Conservation (phyloP, 2,888 invertebrate genomes). For the Lamellibrachia columna region DNA sequence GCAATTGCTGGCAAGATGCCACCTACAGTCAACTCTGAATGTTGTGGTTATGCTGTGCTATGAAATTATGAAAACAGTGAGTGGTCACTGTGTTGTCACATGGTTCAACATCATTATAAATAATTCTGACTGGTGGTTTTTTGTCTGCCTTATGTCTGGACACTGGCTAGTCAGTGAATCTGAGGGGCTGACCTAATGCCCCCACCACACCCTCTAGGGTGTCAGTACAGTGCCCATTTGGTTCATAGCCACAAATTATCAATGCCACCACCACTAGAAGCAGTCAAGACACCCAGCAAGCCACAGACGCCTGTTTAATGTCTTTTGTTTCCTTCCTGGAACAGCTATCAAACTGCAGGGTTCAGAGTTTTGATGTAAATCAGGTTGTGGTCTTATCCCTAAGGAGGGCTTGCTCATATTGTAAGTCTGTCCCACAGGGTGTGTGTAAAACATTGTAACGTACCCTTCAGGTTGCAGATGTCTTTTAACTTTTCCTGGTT, state of each 20-base stretch:
- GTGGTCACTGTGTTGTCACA: not conserved
- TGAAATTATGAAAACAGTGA: not conserved
- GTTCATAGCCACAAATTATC: not conserved
- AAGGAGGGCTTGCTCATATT: not conserved
- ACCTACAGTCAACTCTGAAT: not conserved
- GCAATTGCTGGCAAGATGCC: not conserved
- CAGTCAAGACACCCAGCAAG: not conserved
- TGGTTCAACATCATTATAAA: not conserved
- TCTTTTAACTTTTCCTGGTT: not conserved
- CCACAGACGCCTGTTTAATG: not conserved
- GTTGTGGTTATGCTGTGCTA: not conserved
- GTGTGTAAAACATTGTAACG: not conserved
- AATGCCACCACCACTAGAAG: not conserved
- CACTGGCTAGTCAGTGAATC: not conserved
- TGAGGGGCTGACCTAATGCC: not conserved
- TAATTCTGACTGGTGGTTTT: not conserved
- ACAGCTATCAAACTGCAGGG: not conserved
- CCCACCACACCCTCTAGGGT: not conserved
- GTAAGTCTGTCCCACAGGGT: not conserved
- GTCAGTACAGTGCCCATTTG: not conserved
- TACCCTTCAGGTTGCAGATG: not conserved
- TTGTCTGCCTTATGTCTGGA: too few relatives aligned
- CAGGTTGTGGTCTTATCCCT: not conserved
- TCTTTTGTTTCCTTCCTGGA: not conserved
- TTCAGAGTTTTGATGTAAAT: constrained; percentile 8